These are phyloP conservation scores for Drosophila miranda DNA, from an alignment of 1,140 invertebrate genomes.

Conservation along the genomic window DNA sequence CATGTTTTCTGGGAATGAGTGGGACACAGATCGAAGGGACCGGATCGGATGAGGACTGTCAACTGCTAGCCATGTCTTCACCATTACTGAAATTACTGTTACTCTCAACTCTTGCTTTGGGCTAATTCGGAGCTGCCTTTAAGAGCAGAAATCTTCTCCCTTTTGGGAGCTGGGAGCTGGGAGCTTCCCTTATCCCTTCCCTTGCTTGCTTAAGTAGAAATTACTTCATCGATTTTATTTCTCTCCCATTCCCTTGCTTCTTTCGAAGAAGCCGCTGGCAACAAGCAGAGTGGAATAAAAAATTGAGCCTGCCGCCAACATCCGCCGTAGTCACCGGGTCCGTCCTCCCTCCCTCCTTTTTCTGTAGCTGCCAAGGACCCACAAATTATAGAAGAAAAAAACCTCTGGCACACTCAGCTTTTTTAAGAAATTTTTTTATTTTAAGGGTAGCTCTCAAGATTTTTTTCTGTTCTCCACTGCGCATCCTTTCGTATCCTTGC, in stretches of 20 bases:
- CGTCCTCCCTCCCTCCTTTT: neutral
- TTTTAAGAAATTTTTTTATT: conserved; percentile 51
- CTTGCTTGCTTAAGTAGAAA: conserved; percentile 57
- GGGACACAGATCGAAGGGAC: no score
- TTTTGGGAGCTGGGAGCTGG: neutral
- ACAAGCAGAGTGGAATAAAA: conserved; percentile 40
- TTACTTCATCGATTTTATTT: conserved; percentile 73
- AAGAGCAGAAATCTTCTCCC: neutral
- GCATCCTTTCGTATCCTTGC: conserved; percentile 58
- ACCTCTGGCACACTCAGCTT: conserved; percentile 67
- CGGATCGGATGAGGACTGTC: neutral
- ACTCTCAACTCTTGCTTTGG: conserved; percentile 28
- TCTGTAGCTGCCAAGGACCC: conserved; percentile 20
- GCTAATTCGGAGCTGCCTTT: conserved; percentile 32
- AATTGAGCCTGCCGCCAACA: conserved; percentile 61
- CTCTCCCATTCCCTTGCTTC: conserved; percentile 35
- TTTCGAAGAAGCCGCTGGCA: conserved; percentile 64
- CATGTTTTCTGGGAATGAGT: neutral
- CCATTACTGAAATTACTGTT: neutral
- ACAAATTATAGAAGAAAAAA: conserved; percentile 46
- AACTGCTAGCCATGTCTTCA: no score
- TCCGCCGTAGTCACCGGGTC: conserved; percentile 41
- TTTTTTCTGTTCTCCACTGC: conserved; percentile 46
- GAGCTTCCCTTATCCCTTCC: conserved; percentile 34
- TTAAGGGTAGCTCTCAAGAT: conserved; percentile 63